Conservation (phyloP, 2,888 invertebrate species). For the Drosophila falleni region DNA sequence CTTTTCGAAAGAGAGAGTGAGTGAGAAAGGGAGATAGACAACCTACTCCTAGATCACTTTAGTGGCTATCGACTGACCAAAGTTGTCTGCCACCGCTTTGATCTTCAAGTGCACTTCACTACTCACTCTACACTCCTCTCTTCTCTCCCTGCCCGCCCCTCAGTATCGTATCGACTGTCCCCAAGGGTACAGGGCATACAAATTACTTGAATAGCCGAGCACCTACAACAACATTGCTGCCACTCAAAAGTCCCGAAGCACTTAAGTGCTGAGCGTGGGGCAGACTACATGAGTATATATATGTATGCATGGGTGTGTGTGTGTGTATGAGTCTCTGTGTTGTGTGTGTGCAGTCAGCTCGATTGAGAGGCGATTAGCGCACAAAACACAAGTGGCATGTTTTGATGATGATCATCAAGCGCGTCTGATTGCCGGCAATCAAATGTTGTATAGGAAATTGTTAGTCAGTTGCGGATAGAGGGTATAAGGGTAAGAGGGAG, state of each 20-base stretch:
- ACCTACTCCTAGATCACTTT: slow-evolving; percentile 11
- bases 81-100: slow-evolving; percentile 47
- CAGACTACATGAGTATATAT: slow-evolving; percentile 15
- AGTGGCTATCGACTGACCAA: slow-evolving; percentile 28
- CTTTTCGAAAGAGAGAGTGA: not conserved
- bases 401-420: slow-evolving; percentile 76
- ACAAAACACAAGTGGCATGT: slow-evolving; percentile 79
- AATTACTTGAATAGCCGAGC: slow-evolving; percentile 59
- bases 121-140: not conserved
- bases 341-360: slow-evolving; percentile 52
- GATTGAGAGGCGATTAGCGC: slow-evolving; percentile 78
- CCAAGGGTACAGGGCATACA: slow-evolving; percentile 50
- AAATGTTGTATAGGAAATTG: slow-evolving; percentile 63
- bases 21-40: not conserved
- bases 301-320: not conserved
- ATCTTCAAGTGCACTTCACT: slow-evolving; percentile 51
- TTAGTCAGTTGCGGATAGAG: slow-evolving; percentile 1
- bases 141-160: not conserved
- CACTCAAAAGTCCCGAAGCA: slow-evolving; percentile 73
- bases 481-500: not conserved
- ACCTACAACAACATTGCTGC: slow-evolving; percentile 65
- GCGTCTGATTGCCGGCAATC: slow-evolving; percentile 77
- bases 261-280: slow-evolving; percentile 65
- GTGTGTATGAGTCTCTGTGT: slow-evolving; percentile 32
- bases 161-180: not conserved